These are phyloP conservation scores for Caenorhabditis becei DNA, from an alignment of 2,888 invertebrate genomes.

Conservation along the genomic window DNA sequence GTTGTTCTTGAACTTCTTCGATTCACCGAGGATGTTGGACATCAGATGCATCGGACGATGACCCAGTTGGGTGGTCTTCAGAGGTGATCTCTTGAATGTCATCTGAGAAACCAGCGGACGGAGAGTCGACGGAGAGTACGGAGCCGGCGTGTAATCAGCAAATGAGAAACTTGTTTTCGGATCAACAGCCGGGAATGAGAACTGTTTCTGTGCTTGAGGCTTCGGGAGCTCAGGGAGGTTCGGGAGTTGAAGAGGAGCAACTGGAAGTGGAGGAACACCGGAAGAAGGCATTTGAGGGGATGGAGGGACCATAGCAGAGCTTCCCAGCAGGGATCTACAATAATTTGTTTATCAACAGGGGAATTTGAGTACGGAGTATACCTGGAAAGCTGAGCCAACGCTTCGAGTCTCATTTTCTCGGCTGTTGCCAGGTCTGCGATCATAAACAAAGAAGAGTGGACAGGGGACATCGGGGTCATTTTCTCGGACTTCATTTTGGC, in stretches of 20 bases:
- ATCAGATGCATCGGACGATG: slow-evolving; percentile 52
- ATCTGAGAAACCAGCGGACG: slow-evolving; percentile 42
- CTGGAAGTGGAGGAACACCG: slow-evolving; percentile 27
- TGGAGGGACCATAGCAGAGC: not conserved
- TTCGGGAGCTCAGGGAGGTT: slow-evolving; percentile 20
- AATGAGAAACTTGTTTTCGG: slow-evolving; percentile 11
- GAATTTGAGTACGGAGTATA: not conserved
- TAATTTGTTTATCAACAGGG: not conserved
- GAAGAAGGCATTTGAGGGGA: not conserved
- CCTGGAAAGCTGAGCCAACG: slow-evolving; percentile 51
- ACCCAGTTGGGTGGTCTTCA: not conserved
- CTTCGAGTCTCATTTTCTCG: slow-evolving; percentile 45
- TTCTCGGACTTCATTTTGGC: slow-evolving; percentile 58
- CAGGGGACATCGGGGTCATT: slow-evolving; percentile 11
- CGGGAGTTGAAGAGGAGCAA: slow-evolving; percentile 32
- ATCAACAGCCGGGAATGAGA: not conserved
- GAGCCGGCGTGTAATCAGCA: slow-evolving; percentile 24
- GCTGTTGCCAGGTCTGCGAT: slow-evolving; percentile 67
- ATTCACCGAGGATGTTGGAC: slow-evolving; percentile 62
- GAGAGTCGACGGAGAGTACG: slow-evolving; percentile 12
- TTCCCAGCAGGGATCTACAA: not conserved
- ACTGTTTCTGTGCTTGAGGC: slow-evolving; percentile 19
- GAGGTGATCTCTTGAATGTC: slow-evolving; percentile 22
- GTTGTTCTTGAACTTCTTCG: slow-evolving; percentile 20
- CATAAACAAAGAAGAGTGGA: slow-evolving; percentile 59